Conservation (phyloP, 2,113 vertebrate species). For the Pachypanchax playfairii region DNA sequence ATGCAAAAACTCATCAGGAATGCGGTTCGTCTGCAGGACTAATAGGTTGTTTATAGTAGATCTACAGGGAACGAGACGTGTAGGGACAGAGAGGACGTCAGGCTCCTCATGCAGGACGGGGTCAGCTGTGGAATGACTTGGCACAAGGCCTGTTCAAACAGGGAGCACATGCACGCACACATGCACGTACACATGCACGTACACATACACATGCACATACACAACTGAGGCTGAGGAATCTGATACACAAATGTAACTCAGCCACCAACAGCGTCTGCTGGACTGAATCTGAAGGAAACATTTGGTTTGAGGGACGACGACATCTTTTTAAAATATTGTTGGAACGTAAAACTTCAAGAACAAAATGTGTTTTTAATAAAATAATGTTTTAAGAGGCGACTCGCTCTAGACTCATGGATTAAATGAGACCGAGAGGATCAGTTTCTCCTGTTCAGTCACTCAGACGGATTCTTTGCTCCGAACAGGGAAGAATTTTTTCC, state of each 20-base stretch:
- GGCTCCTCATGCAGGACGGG: slow-evolving; percentile 20
- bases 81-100: neutral
- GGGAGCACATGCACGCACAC: slow-evolving; percentile 33
- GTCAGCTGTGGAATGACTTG: slow-evolving; percentile 61
- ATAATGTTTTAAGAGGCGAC: neutral
- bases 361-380: too few species aligned
- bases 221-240: slow-evolving; percentile 58
- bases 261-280: slow-evolving; percentile 26
- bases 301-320: neutral
- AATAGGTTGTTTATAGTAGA: slow-evolving; percentile 72
- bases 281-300: slow-evolving; percentile 11
- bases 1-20: slow-evolving; percentile 70
- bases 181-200: slow-evolving; percentile 27
- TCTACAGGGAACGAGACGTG: slow-evolving; percentile 53
- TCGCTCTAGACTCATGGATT: too few species aligned
- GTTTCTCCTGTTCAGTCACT: neutral
- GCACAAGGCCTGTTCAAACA: slow-evolving; percentile 63
- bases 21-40: slow-evolving; percentile 64
- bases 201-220: slow-evolving; percentile 37
- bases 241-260: slow-evolving; percentile 33
- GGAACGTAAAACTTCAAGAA: neutral
- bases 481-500: neutral
- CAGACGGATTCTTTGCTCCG: neutral
- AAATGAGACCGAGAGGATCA: neutral
- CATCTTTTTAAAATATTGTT: neutral